Conservation (phyloP, 2,113 vertebrate genomes). For the Gallinago media region DNA sequence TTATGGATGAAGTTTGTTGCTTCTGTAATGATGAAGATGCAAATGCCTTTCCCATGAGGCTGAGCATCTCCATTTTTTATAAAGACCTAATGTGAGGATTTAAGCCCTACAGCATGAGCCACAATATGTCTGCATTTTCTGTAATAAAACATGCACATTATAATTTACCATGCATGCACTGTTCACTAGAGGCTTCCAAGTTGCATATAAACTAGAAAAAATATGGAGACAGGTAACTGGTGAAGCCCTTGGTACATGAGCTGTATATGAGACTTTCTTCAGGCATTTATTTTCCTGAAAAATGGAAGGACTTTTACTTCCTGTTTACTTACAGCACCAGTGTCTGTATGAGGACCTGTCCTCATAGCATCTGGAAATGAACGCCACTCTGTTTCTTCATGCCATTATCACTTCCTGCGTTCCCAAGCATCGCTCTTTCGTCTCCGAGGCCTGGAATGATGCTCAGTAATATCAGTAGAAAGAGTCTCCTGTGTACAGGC, state of each 20-base stretch:
- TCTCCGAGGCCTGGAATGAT: not conserved
- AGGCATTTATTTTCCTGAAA: not conserved
- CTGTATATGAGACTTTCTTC: not conserved
- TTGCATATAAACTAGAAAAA: not conserved
- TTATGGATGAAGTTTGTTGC: slow-evolving; percentile 63
- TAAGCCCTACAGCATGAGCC: slow-evolving; percentile 38
- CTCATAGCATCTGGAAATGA: not conserved
- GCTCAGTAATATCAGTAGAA: not conserved
- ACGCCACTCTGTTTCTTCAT: not conserved
- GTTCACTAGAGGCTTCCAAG: not conserved
- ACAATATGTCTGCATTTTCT: slow-evolving; percentile 25
- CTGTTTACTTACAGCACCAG: not conserved
- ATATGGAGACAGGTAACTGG: not conserved
- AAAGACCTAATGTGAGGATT: slow-evolving; percentile 52
- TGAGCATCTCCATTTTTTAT: slow-evolving; percentile 21
- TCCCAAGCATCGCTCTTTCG: not conserved
- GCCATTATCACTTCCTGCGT: not conserved
- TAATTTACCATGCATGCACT: not conserved
- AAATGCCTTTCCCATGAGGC: slow-evolving; percentile 49
- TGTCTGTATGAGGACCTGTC: not conserved
- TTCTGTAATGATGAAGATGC: slow-evolving; percentile 55
- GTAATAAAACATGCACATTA: not conserved
- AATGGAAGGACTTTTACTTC: not conserved
- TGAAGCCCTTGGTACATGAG: not conserved
- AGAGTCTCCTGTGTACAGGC: not conserved